phyloP scores from a whole-genome alignment of 2,113 vertebrate species.

The Pedetes capensis region DNA sequence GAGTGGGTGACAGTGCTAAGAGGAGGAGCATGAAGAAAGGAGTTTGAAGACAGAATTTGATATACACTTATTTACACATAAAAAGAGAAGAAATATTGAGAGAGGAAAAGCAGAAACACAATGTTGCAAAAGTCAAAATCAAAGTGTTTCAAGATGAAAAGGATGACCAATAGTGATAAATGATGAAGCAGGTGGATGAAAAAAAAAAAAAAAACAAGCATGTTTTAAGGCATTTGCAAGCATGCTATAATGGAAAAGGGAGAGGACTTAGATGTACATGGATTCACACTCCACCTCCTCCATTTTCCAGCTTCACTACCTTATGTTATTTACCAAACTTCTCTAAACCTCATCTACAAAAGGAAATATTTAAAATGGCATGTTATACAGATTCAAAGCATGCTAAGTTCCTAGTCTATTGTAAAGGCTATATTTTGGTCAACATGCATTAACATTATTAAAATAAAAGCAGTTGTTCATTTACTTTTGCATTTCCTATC shows the following conservation, averaged over 20 bases:
- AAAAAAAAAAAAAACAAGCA: not conserved
- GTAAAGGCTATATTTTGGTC: slow-evolving; percentile 18
- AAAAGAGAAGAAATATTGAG: not conserved
- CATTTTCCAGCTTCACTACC: not conserved
- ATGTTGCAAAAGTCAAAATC: slow-evolving; percentile 9
- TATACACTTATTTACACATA: not conserved
- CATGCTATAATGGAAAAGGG: not conserved
- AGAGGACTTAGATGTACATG: not conserved
- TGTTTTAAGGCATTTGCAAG: not conserved
- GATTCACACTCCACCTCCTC: not conserved
- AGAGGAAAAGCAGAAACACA: not conserved
- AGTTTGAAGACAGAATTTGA: not conserved
- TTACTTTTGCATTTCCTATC: not conserved
- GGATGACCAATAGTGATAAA: not conserved
- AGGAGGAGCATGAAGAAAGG: not conserved
- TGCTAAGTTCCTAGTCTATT: not conserved
- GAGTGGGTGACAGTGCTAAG: not conserved
- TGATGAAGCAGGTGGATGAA: not conserved
- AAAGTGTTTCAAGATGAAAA: not conserved
- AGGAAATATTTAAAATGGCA: not conserved
- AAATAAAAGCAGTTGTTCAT: not conserved
- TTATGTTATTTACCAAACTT: not conserved
- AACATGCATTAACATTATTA: not conserved
- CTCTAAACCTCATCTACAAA: slow-evolving; percentile 4
- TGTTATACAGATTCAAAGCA: not conserved